Evolutionary conservation across 2,797 vertebrate genomes (phyloP).

Genomic region (Perodicticus potto): DNA sequence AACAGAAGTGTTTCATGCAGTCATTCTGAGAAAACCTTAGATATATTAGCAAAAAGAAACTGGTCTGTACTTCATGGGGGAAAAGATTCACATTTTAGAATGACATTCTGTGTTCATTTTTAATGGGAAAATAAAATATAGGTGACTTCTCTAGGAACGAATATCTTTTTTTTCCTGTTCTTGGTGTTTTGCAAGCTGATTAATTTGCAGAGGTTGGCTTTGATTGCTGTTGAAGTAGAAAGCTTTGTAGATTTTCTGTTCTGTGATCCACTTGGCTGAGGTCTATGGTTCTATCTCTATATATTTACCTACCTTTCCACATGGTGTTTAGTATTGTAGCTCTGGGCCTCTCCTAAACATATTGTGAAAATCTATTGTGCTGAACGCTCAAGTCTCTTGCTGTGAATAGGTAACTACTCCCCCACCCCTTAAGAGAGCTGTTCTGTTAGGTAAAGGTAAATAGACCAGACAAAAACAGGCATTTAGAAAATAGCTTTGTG

Average conservation of each 20-base stretch:
- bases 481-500: slow-evolving; percentile 62
- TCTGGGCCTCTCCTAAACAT: slow-evolving; percentile 47
- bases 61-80: not conserved
- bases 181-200: slow-evolving; percentile 67
- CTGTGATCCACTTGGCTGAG: slow-evolving; percentile 51
- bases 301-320: slow-evolving; percentile 68
- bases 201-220: slow-evolving; percentile 73
- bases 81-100: slow-evolving; percentile 44
- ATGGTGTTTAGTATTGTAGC: not conserved
- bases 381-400: slow-evolving; percentile 49
- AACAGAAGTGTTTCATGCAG: slow-evolving; percentile 23
- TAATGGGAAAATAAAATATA: slow-evolving; percentile 70
- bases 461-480: slow-evolving; percentile 43
- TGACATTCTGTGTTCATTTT: slow-evolving; percentile 64
- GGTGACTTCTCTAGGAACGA: slow-evolving; percentile 62
- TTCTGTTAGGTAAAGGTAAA: slow-evolving; percentile 67
- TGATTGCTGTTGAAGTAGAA: slow-evolving; percentile 69
- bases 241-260: slow-evolving; percentile 70
- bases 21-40: slow-evolving; percentile 51
- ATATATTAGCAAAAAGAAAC: slow-evolving; percentile 55
- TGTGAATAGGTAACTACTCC: slow-evolving; percentile 57
- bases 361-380: slow-evolving; percentile 62
- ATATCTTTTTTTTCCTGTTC: slow-evolving; percentile 56
- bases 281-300: slow-evolving; percentile 58
- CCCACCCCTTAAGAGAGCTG: not conserved